Base-by-base conservation (phyloP, 2,797 vertebrate genomes). In the Pseudomugil gertrudae region DNA sequence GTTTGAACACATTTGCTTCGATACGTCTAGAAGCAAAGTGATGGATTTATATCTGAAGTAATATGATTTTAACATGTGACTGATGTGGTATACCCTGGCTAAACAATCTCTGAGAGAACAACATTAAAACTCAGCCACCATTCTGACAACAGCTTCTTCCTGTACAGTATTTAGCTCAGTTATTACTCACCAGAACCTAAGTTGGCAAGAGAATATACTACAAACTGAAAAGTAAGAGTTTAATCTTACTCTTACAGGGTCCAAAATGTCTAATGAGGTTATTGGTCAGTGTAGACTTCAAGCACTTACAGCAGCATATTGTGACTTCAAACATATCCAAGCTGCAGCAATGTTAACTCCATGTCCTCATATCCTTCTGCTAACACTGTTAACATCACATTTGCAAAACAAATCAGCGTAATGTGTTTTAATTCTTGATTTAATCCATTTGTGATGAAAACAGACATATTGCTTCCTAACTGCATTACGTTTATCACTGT, bases 401-500 rank as follows among this genome's bases (percentile, higher is more conserved):
- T 87, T 88, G 66, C 78, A 74, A 87, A 77, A 72, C 83, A 88
- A 90, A 89, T 91, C 85, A 87, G 66, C 53, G 23, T 88, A 87
- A 88, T 79, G 80, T 24, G 80, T 89, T 87, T 69, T 66, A 67
- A 83, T 83, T 68, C 71, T 53, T 87, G 81, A 91, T 88, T 58
- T 57, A 78, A 89, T 87, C 84, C 80, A 87, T 85, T 81, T 72
- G 85, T 77, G 84, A 87, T 78, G 70, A 85, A 87, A 87, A 84
- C 78, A 74, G 85, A 86, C 84, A 87, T 87, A 83, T 89, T 90
- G 80, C 79, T 80, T 80, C 52, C 80, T 91, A 91, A 92, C 72
- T n/a, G 24, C 78, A 78, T 92, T 91, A 90, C 29, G 55, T 84
- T 89, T 64, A 90, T 90, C 90, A 88, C 83, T 63, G 86, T 66